Base-by-base conservation (phyloP, 1,140 invertebrate species). In the Drosophila ohnishii region DNA sequence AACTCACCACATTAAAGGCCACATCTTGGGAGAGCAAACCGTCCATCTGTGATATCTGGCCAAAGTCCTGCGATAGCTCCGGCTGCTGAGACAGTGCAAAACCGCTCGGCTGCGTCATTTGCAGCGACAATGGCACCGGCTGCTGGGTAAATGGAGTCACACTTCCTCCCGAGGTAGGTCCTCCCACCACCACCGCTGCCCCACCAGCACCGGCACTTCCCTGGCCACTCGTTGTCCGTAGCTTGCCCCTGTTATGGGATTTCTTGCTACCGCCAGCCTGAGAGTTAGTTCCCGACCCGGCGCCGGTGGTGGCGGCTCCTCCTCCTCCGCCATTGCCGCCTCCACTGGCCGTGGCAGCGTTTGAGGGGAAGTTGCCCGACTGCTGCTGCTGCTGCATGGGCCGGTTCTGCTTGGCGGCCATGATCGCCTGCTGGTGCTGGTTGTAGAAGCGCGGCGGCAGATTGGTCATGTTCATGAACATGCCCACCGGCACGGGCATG, bases 41-140 rank as follows among this genome's bases (percentile, higher is more conserved):
- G 90, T 99, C 98, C 93, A 97, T 97, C 92, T 98, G 97, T 32
- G 97, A 98, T 82, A 97, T 97, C 91, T 97, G 97, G 75, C 98
- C 97, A 72, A 96, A 96, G 92, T 99, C 97, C 93, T 98, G 96
- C 47, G 96, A 96, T 34, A 97, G 92, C 87, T 97, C 96, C 0
- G 95, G 95, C 90, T 97, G 96, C 25, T 97, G 96, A 0, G 96
- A 96, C 77, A 96, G 93, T 50, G 92, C 92, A 91, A 94, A 92
- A 50, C 95, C 93, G 50, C 95, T 92, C 42, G 95, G 94, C 87
- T 96, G 94, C 0, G 94, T 94, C 91, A 95, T 95, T 16, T 94
- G 93, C 87, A 96, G 95, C 14, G 95, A 88, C 95, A 62, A 94
- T 88, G 22, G 94, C 93, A 60, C 45, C n/a, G 83, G 72, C 79